Conservation (phyloP, 2,888 invertebrate species). For the Rhagonycha lutea region DNA sequence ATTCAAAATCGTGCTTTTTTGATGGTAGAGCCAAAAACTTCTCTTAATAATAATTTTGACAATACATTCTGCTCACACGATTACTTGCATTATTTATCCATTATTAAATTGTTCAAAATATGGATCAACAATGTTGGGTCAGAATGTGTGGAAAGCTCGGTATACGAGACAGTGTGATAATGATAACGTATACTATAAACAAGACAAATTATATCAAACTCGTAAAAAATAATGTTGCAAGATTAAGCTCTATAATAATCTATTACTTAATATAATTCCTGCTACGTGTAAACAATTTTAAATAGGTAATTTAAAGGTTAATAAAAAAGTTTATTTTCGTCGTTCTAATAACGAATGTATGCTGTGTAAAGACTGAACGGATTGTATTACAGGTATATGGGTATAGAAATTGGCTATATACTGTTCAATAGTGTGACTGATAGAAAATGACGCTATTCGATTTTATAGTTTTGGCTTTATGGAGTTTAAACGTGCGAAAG, state of each 20-base stretch:
- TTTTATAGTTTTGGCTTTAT: not conserved
- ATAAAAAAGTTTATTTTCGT: not conserved
- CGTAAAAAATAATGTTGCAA: not conserved
- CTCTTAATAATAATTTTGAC: not conserved
- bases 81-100: not conserved
- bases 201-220: not conserved
- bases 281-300: not conserved
- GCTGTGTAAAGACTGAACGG: not conserved
- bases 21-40: too few species aligned
- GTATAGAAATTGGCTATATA: not conserved
- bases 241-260: not conserved
- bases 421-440: not conserved
- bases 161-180: not conserved
- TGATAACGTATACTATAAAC: not conserved
- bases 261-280: not conserved
- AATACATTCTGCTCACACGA: not conserved
- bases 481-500: not conserved
- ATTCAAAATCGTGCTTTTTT: too few species aligned
- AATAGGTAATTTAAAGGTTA: not conserved
- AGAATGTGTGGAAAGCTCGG: not conserved
- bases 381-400: not conserved
- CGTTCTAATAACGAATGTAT: not conserved
- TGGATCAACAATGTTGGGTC: not conserved
- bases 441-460: not conserved
- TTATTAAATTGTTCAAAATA: not conserved